Evolutionary conservation across 2,113 vertebrate species (phyloP), one percentile per base, ranked within the genome.

Genomic region (Mustela lutreola): DNA sequence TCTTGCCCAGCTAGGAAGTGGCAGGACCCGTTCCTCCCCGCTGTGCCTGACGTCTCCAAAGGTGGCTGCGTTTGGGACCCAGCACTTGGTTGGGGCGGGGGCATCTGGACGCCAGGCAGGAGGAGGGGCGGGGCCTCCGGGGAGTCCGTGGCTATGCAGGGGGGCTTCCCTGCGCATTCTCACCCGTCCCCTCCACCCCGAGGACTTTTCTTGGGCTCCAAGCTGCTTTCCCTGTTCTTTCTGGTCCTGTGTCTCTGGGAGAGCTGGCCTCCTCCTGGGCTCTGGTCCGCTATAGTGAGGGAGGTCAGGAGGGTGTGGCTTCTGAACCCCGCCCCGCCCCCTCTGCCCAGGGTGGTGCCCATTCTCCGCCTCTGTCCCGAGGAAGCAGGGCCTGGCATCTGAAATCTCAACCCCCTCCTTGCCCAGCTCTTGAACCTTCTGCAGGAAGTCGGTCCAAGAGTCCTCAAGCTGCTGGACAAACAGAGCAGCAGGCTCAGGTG

Each of bases 1-100:
- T 83, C 0, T 67, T 12, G 1, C 1, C 4, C 42, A 42, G 80
- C 89, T 67, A 73, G 70, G 73, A 26, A 0, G 39, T 11, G 65
- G 53, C 65, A 45, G 91, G 67, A 62, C 33, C 81, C 73, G 50
- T 45, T 87, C 18, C 71, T 24, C 42, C 88, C 63, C 83, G 62
- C 92, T 50, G 39, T 1, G 12, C 10, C 6, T 4, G 8, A 18
- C 84, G n/a, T 11, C 28, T 70, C 39, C 70, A 50, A 14, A 26
- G 10, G 58, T 1, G 33, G 22, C 58, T 26, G 48, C 70, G 80
- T 58, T 53, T 26, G 48, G 67, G 53, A 92, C 21, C 36, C 18
- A 26, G 56, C 48, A 0, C 5, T 24, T 15, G 4, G 31, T 1
- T 39, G 42, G 81, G 58, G 56, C 6, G 11, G 78, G 16, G 14